Percentiles rank a stretch among this genome's conserved stretches.
These are phyloP conservation scores for Oostethus manadensis DNA, from an alignment of 2,113 vertebrate genomes.

Conservation along the genomic window DNA sequence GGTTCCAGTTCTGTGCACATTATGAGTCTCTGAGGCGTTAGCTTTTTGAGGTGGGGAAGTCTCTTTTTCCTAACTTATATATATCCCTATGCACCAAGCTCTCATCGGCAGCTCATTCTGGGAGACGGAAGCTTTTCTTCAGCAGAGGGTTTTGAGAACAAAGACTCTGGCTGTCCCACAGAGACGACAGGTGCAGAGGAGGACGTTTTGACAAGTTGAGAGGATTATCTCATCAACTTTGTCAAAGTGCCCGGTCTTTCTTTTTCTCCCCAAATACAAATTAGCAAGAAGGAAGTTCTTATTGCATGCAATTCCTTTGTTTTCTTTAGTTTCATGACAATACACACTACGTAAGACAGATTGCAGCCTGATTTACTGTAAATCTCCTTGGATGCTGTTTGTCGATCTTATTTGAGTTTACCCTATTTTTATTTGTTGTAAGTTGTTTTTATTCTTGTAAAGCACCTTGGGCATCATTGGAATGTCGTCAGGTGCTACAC, in stretches of 20 bases:
- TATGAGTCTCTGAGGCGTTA: slow-evolving; percentile 35
- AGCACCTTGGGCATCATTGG: too few relatives aligned
- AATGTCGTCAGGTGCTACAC: too few relatives aligned
- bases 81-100: slow-evolving; percentile 20
- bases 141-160: slow-evolving; percentile 33
- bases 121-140: slow-evolving; percentile 38
- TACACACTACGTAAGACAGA: too few relatives aligned
- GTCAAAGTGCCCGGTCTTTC: slow-evolving; percentile 9
- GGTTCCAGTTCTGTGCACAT: slow-evolving; percentile 42
- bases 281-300: neutral
- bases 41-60: slow-evolving; percentile 38
- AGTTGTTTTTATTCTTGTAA: too few relatives aligned
- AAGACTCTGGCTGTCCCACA: slow-evolving; percentile 27
- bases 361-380: too few relatives aligned
- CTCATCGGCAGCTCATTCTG: slow-evolving; percentile 16
- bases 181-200: slow-evolving; percentile 42
- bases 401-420: too few relatives aligned
- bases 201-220: slow-evolving; percentile 28
- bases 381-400: too few relatives aligned
- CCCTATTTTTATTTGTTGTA: too few relatives aligned
- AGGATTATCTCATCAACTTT: slow-evolving; percentile 30
- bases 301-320: too few relatives aligned
- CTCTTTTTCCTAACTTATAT: slow-evolving; percentile 39
- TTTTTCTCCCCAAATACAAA: neutral
- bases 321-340: too few relatives aligned